These are phyloP conservation scores for Addax nasomaculatus DNA, from an alignment of 2,113 vertebrate genomes.

Conservation along the genomic window DNA sequence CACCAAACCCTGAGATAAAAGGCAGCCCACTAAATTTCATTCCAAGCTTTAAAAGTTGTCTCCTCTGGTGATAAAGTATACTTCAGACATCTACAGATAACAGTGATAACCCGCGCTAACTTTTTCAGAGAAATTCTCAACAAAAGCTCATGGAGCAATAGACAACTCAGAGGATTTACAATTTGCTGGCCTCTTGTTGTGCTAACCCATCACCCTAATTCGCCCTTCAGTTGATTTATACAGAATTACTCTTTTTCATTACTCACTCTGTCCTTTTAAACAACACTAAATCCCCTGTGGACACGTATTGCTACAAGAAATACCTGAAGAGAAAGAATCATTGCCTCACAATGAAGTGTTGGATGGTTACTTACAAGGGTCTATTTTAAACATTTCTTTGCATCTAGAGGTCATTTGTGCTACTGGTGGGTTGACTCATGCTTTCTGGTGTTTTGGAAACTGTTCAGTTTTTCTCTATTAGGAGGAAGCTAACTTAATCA, in stretches of 20 bases:
- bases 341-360: not conserved
- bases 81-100: not conserved
- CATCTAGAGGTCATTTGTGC: not conserved
- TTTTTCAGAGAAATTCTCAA: conserved; percentile 18
- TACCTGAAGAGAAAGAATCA: not conserved
- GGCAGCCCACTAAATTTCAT: conserved; percentile 54
- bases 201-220: not conserved
- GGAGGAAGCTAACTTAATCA: not conserved
- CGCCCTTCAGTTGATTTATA: not conserved
- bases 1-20: conserved; percentile 35
- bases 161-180: not conserved
- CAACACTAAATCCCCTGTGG: not conserved
- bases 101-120: not conserved
- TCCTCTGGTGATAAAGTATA: conserved; percentile 43
- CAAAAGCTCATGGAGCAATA: not conserved
- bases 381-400: not conserved
- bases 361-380: not conserved
- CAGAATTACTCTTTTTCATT: not conserved
- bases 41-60: not conserved
- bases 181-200: not conserved
- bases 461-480: not conserved
- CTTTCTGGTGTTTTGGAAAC: not conserved
- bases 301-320: not conserved
- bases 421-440: not conserved
- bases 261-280: not conserved